Base-by-base conservation (phyloP, 2,888 invertebrate genomes). In the Yponomeuta malinellus region DNA sequence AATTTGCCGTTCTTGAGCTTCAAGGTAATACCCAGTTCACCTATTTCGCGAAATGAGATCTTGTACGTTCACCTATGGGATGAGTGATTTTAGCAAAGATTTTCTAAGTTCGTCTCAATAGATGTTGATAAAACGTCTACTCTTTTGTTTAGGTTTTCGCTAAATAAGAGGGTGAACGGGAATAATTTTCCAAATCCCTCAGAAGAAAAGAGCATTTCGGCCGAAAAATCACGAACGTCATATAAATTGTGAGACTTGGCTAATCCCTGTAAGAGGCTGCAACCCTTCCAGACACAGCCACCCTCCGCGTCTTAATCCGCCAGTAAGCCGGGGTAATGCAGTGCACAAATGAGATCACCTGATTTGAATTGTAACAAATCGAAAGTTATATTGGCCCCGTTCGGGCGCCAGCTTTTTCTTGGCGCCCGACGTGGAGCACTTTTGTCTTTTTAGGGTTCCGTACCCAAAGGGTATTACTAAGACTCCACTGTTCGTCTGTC, bases 311-410 rank as follows among this genome's bases (percentile, higher is more conserved):
- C 48, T n/a, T 48, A 48, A 68, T 68, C 48, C 68, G 37, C 23
- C 68, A 9, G 43, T 31, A 23, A 68, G 15, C 37, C 43, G 15
- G 29, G 68, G 68, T 48, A 68, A 48, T 68, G 48, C 48, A 68
- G 48, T 43, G 29, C 37, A 23, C 23, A 48, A 37, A 43, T 23
- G 37, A 48, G 23, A 23, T 23, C 48, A 37, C 43, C 43, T 48
- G 48, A 48, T n/a, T 48, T 29, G 68, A 68, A 59, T 59, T 15
- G 12, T 59, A 59, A 59, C 15, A 59, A 59, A 59, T 59, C 52
- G 12, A 59, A 59, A 59, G 12, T 2, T 15, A 59, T 15, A 15
- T 4, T 59, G 12, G 52, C 15, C 15, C 52, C 15, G 15, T 59
- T 43, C 43, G 43, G 8, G 43, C 43, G 43, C 43, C 9, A 43